Evolutionary conservation across 1,140 invertebrate species (phyloP).

Genomic region (Harlomillsia oculata): DNA sequence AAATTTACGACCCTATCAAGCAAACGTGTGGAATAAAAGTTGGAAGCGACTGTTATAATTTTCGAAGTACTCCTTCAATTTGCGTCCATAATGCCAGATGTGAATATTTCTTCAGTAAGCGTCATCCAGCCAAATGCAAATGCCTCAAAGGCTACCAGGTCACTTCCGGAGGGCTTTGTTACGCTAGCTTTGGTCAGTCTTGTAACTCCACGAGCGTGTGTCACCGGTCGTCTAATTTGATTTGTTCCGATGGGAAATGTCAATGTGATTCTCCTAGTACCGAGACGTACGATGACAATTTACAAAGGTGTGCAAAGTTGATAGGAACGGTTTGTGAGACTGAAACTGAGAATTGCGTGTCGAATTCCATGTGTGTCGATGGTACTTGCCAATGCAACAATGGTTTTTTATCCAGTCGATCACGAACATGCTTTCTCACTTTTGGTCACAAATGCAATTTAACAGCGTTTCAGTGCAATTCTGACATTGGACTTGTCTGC

Average conservation of each 20-base stretch:
- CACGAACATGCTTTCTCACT: not conserved
- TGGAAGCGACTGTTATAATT: not conserved
- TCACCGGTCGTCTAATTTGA: not conserved
- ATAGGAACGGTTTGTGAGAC: not conserved
- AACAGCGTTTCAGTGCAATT: not conserved
- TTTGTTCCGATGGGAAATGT: constrained; percentile 3
- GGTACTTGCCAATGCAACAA: not conserved
- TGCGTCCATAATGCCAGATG: constrained; percentile 1
- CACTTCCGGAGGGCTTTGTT: not conserved
- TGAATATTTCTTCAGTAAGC: constrained; percentile 1
- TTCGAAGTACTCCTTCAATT: not conserved
- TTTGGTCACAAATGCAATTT: not conserved
- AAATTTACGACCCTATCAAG: not conserved
- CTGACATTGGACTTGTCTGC: not conserved
- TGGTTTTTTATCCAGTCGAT: not conserved
- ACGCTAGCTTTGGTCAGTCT: not conserved
- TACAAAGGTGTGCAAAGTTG: not conserved
- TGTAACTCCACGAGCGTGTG: constrained; percentile 2
- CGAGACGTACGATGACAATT: not conserved
- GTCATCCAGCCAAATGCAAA: constrained; percentile 3
- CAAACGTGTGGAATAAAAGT: not conserved
- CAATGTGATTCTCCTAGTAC: not conserved
- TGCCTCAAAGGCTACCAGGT: not conserved
- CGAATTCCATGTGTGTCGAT: not conserved
- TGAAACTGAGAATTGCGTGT: not conserved